Base-by-base conservation (phyloP, 2,888 invertebrate genomes). In the Brachyopa scutellaris region DNA sequence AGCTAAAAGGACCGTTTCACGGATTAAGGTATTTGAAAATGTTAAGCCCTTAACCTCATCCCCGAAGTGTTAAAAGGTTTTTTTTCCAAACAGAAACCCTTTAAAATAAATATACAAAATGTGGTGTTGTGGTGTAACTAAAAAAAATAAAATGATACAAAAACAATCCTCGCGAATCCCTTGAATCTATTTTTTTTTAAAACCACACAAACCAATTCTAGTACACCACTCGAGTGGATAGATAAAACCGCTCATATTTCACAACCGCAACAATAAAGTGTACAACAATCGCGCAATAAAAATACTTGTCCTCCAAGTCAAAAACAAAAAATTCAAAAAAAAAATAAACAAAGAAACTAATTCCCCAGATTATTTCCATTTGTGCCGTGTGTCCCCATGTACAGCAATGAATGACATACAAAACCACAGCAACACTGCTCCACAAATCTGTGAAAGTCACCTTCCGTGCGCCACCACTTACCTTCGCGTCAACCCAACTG, bases 381-480 rank as follows among this genome's bases (percentile, higher is more conserved):
- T 51, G n/a, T n/a, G n/a, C n/a, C n/a, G n/a, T 31, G 51, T 40
- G 59, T 51, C 59, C 33, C 40, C 23, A 4, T 11, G 45, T 33
- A 29, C n/a, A 11, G 13, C 0, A 38, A 19, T 17, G 47, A 47
- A 57, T 69, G 57, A 49, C 69, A 69, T 15, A 69, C 47, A 59
- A 69, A 59, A 49, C 55, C 55, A 36, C 36, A 45, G 21, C 19
- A 23, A 26, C 40, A 66, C 53, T 62, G 64, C 33, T 36, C 64
- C 49, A 64, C 40, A 78, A 78, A 78, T 72, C 62, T 72, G 49
- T 49, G 62, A 77, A 64, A 78, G 70, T 72, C 57, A 78, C 64
- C 72, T 78, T 72, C 64, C 72, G 72, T 57, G 77, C 42, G 77
- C 57, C 53, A 2, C 45, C 49, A 57, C 57, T 72, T 72, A 70